Base-by-base conservation (phyloP, 2,888 invertebrate species). In the Apoda limacodes region DNA sequence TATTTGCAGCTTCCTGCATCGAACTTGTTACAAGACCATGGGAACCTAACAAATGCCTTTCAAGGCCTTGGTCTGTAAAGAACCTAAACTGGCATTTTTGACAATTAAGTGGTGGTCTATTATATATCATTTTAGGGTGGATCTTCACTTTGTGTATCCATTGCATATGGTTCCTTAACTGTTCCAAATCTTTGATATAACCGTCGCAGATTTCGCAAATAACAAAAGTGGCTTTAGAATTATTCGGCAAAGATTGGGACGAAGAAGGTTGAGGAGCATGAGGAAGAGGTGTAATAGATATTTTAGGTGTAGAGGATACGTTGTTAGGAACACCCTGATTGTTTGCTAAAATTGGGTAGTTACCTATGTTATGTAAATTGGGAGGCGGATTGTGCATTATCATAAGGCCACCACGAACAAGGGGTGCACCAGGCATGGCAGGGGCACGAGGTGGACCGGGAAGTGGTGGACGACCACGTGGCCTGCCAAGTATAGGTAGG, bases 181-280 rank as follows among this genome's bases (percentile, higher is more conserved):
- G 95, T 63, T 95, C 95, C 65, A 95, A 82, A 75, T 97, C 96
- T 82, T 96, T 95, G 44, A 97, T 96, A 62, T 96, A 96, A 25
- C 96, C 96, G 69, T 97, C 96, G 76, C 97, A 97, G 50, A 97
- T 95, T 83, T 97, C 97, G 75, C 97, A 97, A 50, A 95, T 94
- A 45, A 95, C 95, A 76, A 94, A 95, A 30, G 92, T 90, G 42
- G 89, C 90, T 67, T 93, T 93, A n/a, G 70, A 67, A 48, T 69
- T 74, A 48, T 69, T 74, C 34, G 62, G 68, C 32, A 58, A 46
- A 22, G 58, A 35, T 35, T 72, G 70, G 3, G 75, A 74, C 22
- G 74, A 74, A 3, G 71, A 71, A 1, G 76, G 76, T 64, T 66
- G 76, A 33, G 81, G 75, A 46, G 86, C 87, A 40, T 93, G 85